phyloP scores from a whole-genome alignment of 2,888 invertebrate species.

The Dorcus hopei region DNA sequence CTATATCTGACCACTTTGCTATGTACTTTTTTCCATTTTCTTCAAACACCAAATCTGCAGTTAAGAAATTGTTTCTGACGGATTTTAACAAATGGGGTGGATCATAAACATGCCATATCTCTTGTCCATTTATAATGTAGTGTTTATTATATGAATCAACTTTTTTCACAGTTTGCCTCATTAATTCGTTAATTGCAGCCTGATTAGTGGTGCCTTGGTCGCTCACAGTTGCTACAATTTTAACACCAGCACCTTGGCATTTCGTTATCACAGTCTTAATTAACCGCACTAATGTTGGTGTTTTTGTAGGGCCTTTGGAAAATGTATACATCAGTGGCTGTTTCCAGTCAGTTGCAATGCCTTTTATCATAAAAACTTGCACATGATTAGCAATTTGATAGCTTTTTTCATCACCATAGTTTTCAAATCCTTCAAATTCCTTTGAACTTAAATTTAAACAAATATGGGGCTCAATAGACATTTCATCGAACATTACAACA shows the following conservation, averaged over 20 bases:
- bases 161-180: background rate
- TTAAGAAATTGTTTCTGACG: background rate
- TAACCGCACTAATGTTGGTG: slow-evolving; percentile 1
- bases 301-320: slow-evolving; percentile 3
- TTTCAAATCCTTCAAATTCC: slow-evolving; percentile 4
- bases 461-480: background rate
- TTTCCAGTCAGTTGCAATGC: no score
- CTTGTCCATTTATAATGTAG: background rate
- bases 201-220: background rate
- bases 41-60: background rate
- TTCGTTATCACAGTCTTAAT: background rate
- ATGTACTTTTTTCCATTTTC: background rate
- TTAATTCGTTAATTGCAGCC: background rate
- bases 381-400: slow-evolving; percentile 9
- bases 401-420: slow-evolving; percentile 4
- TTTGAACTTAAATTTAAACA: background rate
- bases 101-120: background rate
- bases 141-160: background rate
- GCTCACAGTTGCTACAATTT: background rate
- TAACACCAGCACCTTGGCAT: background rate
- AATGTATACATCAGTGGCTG: no score
- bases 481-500: background rate
- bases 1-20: background rate
- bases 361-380: slow-evolving; percentile 14
- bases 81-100: background rate